These are phyloP conservation scores for Isaurus tuberculatus DNA, from an alignment of 92 coral and sea anemone genomes.

Conservation along the genomic window DNA sequence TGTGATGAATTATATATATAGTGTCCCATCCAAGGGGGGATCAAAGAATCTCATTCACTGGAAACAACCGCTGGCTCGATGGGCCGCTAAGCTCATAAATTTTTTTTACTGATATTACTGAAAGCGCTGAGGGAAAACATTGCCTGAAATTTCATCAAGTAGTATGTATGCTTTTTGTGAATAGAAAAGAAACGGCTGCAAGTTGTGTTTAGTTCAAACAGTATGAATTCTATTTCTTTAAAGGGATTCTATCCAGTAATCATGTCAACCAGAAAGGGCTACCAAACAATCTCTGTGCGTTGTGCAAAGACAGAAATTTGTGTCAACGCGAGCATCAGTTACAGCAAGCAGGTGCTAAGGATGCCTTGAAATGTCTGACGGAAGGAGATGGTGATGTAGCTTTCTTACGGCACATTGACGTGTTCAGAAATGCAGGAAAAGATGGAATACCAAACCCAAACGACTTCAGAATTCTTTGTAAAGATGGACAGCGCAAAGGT, in stretches of 20 bases:
- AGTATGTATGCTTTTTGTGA: too few species aligned
- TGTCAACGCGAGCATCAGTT: background rate
- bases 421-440: conserved; percentile 1
- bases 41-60: too few species aligned
- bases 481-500: conserved; percentile 12
- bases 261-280: background rate
- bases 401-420: conserved; percentile 11
- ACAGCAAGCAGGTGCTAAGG: conserved; percentile 12
- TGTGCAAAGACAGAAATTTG: background rate
- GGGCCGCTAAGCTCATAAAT: too few species aligned
- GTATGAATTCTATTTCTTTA: too few species aligned
- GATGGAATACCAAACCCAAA: conserved; percentile 15
- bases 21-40: too few species aligned
- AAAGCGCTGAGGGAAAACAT: too few species aligned
- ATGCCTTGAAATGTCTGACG: conserved; percentile 21
- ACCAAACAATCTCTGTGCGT: conserved; percentile 1
- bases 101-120: too few species aligned
- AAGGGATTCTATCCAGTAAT: background rate
- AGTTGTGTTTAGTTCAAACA: too few species aligned
- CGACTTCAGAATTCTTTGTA: conserved; percentile 16
- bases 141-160: too few species aligned
- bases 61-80: too few species aligned
- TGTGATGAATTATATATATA: too few species aligned
- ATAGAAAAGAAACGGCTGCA: too few species aligned
- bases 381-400: conserved; percentile 17